phyloP scores from a whole-genome alignment of 2,797 vertebrate species.

The Notoglanidium macrostoma region DNA sequence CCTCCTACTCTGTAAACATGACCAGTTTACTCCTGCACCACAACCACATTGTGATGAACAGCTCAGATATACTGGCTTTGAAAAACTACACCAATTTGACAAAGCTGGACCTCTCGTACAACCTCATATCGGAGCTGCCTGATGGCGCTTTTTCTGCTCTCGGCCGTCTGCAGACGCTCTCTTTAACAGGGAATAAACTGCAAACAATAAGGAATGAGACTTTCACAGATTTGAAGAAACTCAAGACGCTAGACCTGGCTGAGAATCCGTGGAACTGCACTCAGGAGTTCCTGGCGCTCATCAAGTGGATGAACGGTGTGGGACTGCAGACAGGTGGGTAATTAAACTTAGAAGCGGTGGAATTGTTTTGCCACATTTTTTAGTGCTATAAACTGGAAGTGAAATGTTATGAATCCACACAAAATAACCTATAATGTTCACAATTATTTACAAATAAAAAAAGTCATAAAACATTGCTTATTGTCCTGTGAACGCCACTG shows the following conservation, averaged over 20 bases:
- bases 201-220: slow-evolving; percentile 58
- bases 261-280: slow-evolving; percentile 87
- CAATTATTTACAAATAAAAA: background rate
- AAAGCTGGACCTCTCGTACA: slow-evolving; percentile 78
- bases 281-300: slow-evolving; percentile 70
- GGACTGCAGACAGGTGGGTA: slow-evolving; percentile 74
- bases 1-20: slow-evolving; percentile 49
- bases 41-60: slow-evolving; percentile 69
- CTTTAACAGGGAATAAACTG: slow-evolving; percentile 71
- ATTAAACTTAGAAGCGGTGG: background rate
- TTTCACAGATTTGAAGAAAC: slow-evolving; percentile 54
- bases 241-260: slow-evolving; percentile 69
- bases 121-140: slow-evolving; percentile 75
- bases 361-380: background rate
- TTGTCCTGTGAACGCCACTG: background rate
- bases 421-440: background rate
- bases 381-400: background rate
- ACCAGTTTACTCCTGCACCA: slow-evolving; percentile 71
- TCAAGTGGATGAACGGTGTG: slow-evolving; percentile 66
- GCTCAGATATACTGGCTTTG: slow-evolving; percentile 66
- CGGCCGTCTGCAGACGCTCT: slow-evolving; percentile 67
- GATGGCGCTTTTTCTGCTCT: slow-evolving; percentile 73
- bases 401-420: background rate
- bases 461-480: background rate
- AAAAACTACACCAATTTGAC: slow-evolving; percentile 66